These are phyloP conservation scores for Zaprionus nigranus DNA, from an alignment of 1,140 invertebrate species.

Conservation along the genomic window DNA sequence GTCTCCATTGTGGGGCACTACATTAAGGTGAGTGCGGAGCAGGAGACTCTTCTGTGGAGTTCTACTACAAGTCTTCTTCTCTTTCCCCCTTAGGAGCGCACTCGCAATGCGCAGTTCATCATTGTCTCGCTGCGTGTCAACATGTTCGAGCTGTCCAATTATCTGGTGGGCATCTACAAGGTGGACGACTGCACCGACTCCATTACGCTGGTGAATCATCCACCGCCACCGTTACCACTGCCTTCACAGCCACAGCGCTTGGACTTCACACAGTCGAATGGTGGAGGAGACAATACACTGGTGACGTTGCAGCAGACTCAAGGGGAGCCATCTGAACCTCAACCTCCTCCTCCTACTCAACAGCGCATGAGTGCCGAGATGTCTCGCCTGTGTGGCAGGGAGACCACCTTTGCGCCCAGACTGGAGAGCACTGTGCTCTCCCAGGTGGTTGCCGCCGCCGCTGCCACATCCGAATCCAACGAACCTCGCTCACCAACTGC, in stretches of 20 bases:
- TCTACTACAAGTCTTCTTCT: conserved; percentile 44
- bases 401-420: conserved; percentile 50
- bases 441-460: not conserved
- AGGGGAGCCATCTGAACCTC: not conserved
- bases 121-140: conserved; percentile 98
- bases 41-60: too few species aligned
- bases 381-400: conserved; percentile 8
- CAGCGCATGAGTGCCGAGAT: not conserved
- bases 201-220: conserved; percentile 86
- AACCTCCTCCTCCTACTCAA: not conserved
- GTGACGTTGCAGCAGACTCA: not conserved
- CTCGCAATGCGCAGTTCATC: conserved; percentile 99
- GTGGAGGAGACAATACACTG: not conserved
- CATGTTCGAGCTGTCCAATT: conserved; percentile 98
- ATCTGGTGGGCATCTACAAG: conserved; percentile 98
- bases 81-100: conserved; percentile 88
- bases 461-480: not conserved
- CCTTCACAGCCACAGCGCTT: not conserved
- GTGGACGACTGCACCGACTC: conserved; percentile 95
- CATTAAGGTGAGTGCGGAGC: conserved; percentile 88
- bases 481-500: conserved; percentile 7
- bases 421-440: conserved; percentile 37
- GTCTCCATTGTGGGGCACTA: conserved; percentile 99
- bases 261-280: not conserved
- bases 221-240: conserved; percentile 49